Evolutionary conservation across 2,888 invertebrate species (phyloP).

Genomic region (Drosophila falleni): DNA sequence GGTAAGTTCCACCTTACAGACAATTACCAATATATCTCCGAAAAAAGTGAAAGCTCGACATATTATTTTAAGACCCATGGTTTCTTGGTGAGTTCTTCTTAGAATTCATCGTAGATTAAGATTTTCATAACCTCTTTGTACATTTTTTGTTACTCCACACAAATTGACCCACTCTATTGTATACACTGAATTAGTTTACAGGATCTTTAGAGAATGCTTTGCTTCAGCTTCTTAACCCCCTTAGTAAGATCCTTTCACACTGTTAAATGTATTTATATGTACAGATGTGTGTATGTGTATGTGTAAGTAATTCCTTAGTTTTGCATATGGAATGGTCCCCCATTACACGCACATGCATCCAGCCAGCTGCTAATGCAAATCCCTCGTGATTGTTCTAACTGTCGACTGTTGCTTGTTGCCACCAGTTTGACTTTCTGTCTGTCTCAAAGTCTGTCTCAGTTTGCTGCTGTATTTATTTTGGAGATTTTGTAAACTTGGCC

Average conservation of each 20-base stretch:
- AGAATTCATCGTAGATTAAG: too few relatives aligned
- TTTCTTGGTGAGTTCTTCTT: too few relatives aligned
- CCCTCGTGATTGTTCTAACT: constrained; percentile 45
- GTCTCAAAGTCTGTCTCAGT: constrained; percentile 10
- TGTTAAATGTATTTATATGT: constrained; percentile 35
- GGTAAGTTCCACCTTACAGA: too few relatives aligned
- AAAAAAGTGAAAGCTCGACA: too few relatives aligned
- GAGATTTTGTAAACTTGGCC: constrained; percentile 69
- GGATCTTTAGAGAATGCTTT: not conserved
- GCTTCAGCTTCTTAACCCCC: not conserved
- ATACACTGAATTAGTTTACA: too few relatives aligned
- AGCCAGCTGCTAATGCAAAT: constrained; percentile 70
- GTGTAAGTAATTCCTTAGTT: constrained; percentile 41
- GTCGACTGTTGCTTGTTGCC: constrained; percentile 21
- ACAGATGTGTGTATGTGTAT: constrained; percentile 28
- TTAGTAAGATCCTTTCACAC: constrained; percentile 7
- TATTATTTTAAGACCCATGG: too few relatives aligned
- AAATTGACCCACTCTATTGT: too few relatives aligned
- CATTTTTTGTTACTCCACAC: too few relatives aligned
- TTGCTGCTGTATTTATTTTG: constrained; percentile 67
- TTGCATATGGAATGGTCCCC: constrained; percentile 57
- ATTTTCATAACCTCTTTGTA: too few relatives aligned
- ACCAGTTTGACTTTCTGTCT: constrained; percentile 11
- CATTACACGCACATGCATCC: constrained; percentile 46
- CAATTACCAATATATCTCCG: too few relatives aligned